These are phyloP conservation scores for Andrena fulva DNA, from an alignment of 2,888 invertebrate species.

Conservation along the genomic window DNA sequence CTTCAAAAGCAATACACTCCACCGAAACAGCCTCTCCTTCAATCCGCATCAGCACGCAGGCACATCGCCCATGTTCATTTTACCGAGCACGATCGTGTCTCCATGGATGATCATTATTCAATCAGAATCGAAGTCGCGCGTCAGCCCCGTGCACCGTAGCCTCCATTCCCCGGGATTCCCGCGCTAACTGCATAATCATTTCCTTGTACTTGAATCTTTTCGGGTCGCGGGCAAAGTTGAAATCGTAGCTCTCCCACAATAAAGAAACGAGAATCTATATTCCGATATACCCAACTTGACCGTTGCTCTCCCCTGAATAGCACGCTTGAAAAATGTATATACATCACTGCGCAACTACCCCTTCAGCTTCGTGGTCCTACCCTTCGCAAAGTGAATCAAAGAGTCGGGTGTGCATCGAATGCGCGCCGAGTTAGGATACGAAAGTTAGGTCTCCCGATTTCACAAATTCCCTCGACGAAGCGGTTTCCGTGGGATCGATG, in stretches of 20 bases:
- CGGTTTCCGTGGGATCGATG: neutral
- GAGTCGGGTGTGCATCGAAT: too few relatives aligned
- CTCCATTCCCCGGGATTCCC: constrained; percentile 24
- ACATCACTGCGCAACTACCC: too few relatives aligned
- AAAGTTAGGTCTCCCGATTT: neutral
- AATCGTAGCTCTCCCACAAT: too few relatives aligned
- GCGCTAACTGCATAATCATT: constrained; percentile 63
- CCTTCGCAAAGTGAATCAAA: too few relatives aligned
- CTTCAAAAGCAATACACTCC: neutral
- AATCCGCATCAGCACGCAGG: neutral
- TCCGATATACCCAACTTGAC: too few relatives aligned
- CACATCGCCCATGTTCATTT: neutral
- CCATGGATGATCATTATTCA: constrained; percentile 50
- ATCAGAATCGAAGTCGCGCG: constrained; percentile 34
- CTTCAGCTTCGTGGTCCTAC: too few relatives aligned
- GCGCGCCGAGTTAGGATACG: too few relatives aligned
- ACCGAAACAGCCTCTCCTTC: neutral
- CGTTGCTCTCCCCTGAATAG: too few relatives aligned
- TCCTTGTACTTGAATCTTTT: constrained; percentile 53
- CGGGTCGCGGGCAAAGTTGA: neutral
- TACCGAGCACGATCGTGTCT: neutral
- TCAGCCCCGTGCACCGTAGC: constrained; percentile 1
- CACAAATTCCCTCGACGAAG: neutral
- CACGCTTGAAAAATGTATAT: too few relatives aligned
- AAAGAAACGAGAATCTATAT: too few relatives aligned